These are phyloP conservation scores for Sminthurinus aureus DNA, from an alignment of 2,888 invertebrate genomes.

Conservation along the genomic window DNA sequence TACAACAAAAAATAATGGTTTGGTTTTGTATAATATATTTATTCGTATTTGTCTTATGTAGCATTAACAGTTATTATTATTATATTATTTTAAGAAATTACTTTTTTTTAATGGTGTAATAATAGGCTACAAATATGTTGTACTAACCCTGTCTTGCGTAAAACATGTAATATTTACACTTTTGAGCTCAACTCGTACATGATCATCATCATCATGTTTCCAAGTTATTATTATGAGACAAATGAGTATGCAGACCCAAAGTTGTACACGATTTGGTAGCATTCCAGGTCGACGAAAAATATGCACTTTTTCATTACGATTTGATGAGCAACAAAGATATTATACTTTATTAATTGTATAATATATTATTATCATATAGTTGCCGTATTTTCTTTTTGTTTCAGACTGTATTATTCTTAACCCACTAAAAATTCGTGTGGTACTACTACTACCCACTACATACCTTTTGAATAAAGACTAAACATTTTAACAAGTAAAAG, in stretches of 20 bases:
- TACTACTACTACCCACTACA: not conserved
- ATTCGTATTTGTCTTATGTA: too few relatives aligned
- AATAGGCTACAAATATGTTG: not conserved
- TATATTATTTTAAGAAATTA: not conserved
- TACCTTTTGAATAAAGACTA: too few relatives aligned
- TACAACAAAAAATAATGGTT: not conserved
- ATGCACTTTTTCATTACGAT: not conserved
- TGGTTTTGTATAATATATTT: not conserved
- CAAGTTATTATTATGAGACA: constrained; percentile 19
- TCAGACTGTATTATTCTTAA: not conserved
- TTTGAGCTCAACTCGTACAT: not conserved
- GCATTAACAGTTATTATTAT: not conserved
- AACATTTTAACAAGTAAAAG: too few relatives aligned
- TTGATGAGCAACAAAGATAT: not conserved
- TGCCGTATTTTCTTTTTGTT: not conserved
- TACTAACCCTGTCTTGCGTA: not conserved
- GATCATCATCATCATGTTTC: too few relatives aligned
- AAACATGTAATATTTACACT: constrained; percentile 67
- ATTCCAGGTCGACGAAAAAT: not conserved
- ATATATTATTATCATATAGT: too few relatives aligned
- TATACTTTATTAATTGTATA: not conserved
- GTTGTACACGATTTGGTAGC: not conserved
- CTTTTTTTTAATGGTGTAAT: not conserved
- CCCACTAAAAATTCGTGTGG: not conserved
- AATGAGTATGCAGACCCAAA: constrained; percentile 56